Evolutionary conservation across 2,113 vertebrate species (phyloP), one percentile per base, ranked within the genome.

Genomic region (Polypterus senegalus): DNA sequence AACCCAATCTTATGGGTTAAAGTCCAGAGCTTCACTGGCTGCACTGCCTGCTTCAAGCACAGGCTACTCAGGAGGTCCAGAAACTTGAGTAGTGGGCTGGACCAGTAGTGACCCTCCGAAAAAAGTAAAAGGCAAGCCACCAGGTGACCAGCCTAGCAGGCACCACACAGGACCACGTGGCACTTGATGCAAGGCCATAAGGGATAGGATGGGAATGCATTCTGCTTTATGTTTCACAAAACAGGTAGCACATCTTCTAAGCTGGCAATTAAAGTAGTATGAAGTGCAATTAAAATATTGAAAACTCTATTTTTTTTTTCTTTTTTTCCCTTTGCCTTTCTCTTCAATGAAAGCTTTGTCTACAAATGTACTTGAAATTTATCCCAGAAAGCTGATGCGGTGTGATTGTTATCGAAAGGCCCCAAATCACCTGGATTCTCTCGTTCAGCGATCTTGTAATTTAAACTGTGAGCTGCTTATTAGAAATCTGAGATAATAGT

Each of bases 301-400:
- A 75, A 74, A 75, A 73, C 74, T 83, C 74, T 59, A 67, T 48
- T 46, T 71, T 73, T 73, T 79, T 83, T 71, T 69, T 60, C 63
- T 60, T 72, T 67, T 56, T 6, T 2, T 54, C 48, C 10, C 66
- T 48, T 64, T 65, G 61, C 61, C 63, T 73, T 81, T 76, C 65
- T 85, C 74, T 86, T 83, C 76, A 84, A 91, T 86, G 80, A 79
- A 68, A 71, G 79, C 88, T 88, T 94, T 93, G 89, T 93, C 75
- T 79, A 61, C 8, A 63, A 71, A 67, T 76, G 73, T 76, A 73
- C 77, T 83, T 88, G 88, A 94, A 90, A 89, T 74, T 52, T 77
- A 82, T 79, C 86, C 69, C 74, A 76, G 83, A 83, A 66, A 67
- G 78, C 74, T 73, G 75, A 80, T 67, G 67, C 76, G 70, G 65